These are phyloP conservation scores for Salticus scenicus DNA, from an alignment of 2,888 invertebrate species.

Conservation along the genomic window DNA sequence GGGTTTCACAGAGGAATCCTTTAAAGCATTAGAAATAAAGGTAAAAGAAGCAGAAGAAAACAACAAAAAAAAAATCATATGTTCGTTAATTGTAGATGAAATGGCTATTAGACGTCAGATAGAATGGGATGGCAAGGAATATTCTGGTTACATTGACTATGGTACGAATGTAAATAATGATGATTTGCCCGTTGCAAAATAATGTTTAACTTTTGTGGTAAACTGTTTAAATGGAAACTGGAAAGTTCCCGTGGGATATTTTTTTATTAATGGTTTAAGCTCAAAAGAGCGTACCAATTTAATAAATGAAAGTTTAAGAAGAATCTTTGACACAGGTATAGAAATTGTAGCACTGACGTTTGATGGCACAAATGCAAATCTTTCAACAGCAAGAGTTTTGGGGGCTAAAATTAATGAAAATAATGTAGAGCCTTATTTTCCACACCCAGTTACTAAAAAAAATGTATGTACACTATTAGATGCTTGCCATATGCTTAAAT, in stretches of 20 bases:
- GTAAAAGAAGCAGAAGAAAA: not conserved
- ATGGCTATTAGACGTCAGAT: not conserved
- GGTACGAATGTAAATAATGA: not conserved
- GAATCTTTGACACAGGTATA: not conserved
- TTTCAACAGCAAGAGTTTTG: slow-evolving; percentile 2
- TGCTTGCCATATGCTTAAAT: slow-evolving; percentile 33
- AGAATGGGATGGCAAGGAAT: not conserved
- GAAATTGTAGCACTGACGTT: slow-evolving; percentile 19
- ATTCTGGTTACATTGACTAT: not conserved
- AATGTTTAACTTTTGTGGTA: slow-evolving; percentile 1
- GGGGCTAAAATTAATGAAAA: not conserved
- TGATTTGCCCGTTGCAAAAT: not conserved
- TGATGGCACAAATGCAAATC: slow-evolving; percentile 19
- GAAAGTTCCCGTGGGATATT: slow-evolving; percentile 10
- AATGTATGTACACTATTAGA: slow-evolving; percentile 11
- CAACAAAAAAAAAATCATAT: not conserved
- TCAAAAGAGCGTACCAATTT: not conserved
- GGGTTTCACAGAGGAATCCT: not conserved
- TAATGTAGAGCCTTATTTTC: not conserved
- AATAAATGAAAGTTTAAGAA: not conserved
- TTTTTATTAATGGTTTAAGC: slow-evolving; percentile 1
- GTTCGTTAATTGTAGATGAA: not conserved
- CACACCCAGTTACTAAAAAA: not conserved
- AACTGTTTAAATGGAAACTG: not conserved
- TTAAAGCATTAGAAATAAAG: not conserved